Evolutionary conservation across 1,140 invertebrate species (phyloP), one percentile per base, ranked within the genome.

Genomic region (Drosophila sproati): DNA sequence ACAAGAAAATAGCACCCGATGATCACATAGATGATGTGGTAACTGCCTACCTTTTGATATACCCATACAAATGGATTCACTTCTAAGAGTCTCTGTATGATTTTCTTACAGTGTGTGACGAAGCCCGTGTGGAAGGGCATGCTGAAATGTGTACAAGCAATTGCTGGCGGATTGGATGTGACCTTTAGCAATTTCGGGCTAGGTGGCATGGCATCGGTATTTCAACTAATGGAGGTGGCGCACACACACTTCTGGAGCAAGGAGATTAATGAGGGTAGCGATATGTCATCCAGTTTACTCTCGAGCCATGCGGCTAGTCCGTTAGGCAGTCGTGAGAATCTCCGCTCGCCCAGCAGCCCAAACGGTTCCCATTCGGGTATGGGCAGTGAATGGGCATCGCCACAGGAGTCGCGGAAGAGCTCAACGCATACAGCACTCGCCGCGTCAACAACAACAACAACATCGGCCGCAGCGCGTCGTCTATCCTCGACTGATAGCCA

Each of bases 1-100:
- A 98, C 82, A 96, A 96, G 77, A 99, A 98, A 93, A 96, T 99
- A 45, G 96, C 96, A 57, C 98, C 98, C 2, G 97, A 98, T 92
- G 97, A 99, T 93, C 98, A 99, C 92, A 97, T 99, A 54, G 98
- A 99, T 91, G 98, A 99, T 94, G 97, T 99, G 93, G 98, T 99
- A 93, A 94, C 96, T 20, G 20, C 20, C 20, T 20, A 20, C 20
- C 20, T 20, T 20, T 95, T n/a, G 39, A n/a, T 43, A 3, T 6
- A 43, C 10, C 4, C 39, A n/a, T 41, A 10, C 10, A 43, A 43
- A 31, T 10, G 20, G 20, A 20, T 20, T 20, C 20, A 50, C 8
- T 8, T 32, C 37, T 8, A 12, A 4, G 20, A 34, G 2, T 2
- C 2, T n/a, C 39, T 4, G 7, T 32, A 6, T 3, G 3, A 2